A percentile compares a stretch with the other conserved stretches of the same genome.
Conservation (phyloP, 2,888 invertebrate genomes). For the Macroteleia sp. region DNA sequence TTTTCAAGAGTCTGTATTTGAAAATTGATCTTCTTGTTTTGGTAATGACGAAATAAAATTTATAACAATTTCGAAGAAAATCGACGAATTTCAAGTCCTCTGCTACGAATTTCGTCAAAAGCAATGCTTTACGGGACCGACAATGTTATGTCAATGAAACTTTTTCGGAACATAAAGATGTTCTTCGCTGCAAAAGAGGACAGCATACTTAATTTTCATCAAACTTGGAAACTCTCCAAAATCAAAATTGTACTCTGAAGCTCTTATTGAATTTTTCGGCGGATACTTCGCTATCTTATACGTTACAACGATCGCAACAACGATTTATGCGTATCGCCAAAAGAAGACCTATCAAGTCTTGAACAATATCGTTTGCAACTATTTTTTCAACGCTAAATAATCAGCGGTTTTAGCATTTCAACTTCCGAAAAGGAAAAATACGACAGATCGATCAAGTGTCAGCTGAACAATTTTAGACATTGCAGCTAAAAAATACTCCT, state of each 20-base stretch:
- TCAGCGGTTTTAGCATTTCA: no score
- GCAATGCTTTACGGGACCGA: constrained; percentile 22
- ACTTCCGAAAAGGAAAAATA: background rate
- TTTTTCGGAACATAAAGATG: constrained; percentile 37
- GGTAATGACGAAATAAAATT: no score
- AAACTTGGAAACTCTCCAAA: constrained; percentile 57
- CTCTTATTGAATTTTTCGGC: constrained; percentile 57
- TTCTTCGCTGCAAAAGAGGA: constrained; percentile 34
- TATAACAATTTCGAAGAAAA: no score
- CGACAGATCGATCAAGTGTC: background rate
- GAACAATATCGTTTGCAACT: background rate
- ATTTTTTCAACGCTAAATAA: constrained; percentile 1
- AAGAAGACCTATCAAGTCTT: background rate
- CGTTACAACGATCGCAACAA: constrained; percentile 21
- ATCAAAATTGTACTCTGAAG: constrained; percentile 55
- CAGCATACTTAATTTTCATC: constrained; percentile 54
- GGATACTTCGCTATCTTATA: constrained; percentile 14
- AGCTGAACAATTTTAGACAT: constrained; percentile 4
- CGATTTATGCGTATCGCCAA: constrained; percentile 11
- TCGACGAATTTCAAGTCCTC: constrained; percentile 1
- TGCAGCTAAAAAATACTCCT: constrained; percentile 3
- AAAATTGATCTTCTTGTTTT: no score
- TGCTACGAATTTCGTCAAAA: constrained; percentile 8
- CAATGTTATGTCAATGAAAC: constrained; percentile 45
- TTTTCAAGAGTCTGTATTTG: no score